A percentile compares a stretch with the other conserved stretches of the same genome.
Conservation (phyloP, 2,888 invertebrate genomes). For the Lumbricus terrestris region DNA sequence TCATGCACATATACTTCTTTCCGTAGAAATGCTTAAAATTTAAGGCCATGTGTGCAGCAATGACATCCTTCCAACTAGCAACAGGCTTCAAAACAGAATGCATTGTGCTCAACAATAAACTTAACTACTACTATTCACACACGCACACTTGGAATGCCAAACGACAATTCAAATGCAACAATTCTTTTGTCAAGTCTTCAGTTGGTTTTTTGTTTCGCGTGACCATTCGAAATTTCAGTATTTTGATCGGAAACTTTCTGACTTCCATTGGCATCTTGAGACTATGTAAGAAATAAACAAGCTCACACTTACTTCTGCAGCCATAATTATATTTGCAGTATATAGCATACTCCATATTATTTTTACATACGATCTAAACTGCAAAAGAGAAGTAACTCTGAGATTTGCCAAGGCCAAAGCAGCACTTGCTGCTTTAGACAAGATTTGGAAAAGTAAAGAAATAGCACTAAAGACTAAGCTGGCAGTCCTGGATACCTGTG, state of each 20-base stretch:
- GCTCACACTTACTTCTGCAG: neutral
- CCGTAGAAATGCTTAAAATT: neutral
- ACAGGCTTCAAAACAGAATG: neutral
- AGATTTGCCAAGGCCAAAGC: no score
- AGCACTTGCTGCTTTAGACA: no score
- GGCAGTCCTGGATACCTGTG: no score
- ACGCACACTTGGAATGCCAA: neutral
- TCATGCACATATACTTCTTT: neutral
- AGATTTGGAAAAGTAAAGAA: no score
- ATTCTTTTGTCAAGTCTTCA: neutral
- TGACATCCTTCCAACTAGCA: neutral
- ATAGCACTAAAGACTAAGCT: no score
- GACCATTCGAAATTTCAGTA: neutral
- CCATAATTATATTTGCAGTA: neutral
- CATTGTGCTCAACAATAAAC: neutral
- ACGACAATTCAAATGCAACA: neutral
- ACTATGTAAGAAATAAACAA: neutral
- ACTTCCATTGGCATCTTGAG: neutral
- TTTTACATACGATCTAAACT: no score
- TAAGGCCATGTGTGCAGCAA: neutral
- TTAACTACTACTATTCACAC: constrained; percentile 3
- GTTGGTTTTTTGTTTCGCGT: neutral
- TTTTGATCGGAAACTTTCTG: neutral
- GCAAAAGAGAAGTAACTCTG: no score
- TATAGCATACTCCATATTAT: no score